phyloP scores from a whole-genome alignment of 2,113 vertebrate genomes.

The Sterna hirundo region DNA sequence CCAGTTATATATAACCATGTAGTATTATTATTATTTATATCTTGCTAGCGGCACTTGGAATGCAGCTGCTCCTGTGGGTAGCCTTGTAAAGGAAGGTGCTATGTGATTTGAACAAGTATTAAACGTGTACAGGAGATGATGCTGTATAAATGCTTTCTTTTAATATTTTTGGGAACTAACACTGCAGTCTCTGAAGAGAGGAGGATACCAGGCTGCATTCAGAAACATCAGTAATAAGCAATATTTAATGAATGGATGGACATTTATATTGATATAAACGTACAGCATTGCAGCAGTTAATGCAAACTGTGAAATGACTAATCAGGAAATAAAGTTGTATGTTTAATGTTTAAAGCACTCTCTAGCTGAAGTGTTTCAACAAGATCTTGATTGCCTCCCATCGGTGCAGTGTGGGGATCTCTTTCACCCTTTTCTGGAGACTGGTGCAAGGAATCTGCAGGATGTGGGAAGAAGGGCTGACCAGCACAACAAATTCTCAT shows the following conservation, averaged over 20 bases:
- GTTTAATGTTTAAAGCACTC: neutral
- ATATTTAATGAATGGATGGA: neutral
- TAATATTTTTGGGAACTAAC: neutral
- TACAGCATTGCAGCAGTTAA: neutral
- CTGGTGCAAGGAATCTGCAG: neutral
- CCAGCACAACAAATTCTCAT: neutral
- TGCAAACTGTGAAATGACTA: neutral
- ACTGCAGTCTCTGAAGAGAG: neutral
- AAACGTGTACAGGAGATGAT: neutral
- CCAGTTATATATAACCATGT: slow-evolving; percentile 37
- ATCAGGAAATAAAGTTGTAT: neutral
- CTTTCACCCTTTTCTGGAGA: neutral
- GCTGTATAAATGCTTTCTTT: neutral
- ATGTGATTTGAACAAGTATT: slow-evolving; percentile 6
- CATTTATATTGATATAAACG: neutral
- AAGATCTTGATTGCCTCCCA: neutral
- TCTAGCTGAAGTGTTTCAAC: neutral
- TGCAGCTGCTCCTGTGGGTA: neutral
- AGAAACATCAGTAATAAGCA: neutral
- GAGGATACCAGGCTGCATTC: neutral
- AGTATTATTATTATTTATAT: slow-evolving; percentile 52
- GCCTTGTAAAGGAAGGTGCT: slow-evolving; percentile 18
- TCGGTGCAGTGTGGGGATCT: neutral
- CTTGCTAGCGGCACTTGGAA: slow-evolving; percentile 32
- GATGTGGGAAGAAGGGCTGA: neutral